Conservation (phyloP, 2,888 invertebrate species). For the Pseudococcus jackbeardsleyi region DNA sequence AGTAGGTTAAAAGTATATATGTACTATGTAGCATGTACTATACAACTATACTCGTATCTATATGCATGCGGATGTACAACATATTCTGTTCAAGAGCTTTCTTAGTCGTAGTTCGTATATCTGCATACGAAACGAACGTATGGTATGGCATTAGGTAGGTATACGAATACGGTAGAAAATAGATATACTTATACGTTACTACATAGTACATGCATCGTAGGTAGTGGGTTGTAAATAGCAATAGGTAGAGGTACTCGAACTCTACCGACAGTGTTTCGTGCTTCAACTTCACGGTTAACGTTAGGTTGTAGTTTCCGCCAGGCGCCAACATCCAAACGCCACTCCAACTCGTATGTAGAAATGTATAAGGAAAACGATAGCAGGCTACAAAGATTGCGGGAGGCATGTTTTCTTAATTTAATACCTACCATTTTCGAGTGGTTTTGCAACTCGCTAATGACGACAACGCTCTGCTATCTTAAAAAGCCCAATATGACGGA, state of each 20-base stretch:
- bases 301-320: neutral
- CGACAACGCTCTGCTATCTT: neutral
- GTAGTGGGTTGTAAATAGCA: too few species aligned
- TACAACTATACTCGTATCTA: neutral
- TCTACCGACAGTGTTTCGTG: too few species aligned
- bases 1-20: neutral
- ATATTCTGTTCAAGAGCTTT: too few species aligned
- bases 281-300: too few species aligned
- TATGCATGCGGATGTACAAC: too few species aligned
- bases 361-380: neutral
- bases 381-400: neutral
- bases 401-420: neutral
- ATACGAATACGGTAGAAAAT: too few species aligned
- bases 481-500: neutral
- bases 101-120: too few species aligned
- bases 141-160: too few species aligned
- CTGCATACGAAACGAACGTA: too few species aligned
- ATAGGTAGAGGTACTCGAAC: too few species aligned
- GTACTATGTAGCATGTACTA: neutral
- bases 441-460: neutral
- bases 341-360: neutral
- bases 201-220: too few species aligned
- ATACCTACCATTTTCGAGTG: conserved; percentile 5
- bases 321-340: neutral
- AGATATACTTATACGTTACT: too few species aligned